phyloP scores from a whole-genome alignment of 2,113 vertebrate genomes.

The Scalopus aquaticus region DNA sequence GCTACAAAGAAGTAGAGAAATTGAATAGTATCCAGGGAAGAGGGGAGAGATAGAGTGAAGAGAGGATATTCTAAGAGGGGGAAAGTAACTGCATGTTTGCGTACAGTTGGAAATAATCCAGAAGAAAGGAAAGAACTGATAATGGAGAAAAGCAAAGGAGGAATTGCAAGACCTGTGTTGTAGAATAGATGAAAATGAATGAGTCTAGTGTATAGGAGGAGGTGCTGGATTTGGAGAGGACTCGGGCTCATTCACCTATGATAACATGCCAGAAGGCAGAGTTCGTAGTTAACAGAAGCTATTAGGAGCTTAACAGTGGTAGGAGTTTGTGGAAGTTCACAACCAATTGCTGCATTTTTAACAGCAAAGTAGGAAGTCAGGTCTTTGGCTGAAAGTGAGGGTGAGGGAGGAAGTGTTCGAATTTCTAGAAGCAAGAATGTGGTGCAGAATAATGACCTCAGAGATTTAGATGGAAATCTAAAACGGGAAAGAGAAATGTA shows the following conservation, averaged over 20 bases:
- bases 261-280: background rate
- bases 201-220: background rate
- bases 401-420: background rate
- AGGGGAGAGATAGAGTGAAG: background rate
- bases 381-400: background rate
- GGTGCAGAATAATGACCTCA: background rate
- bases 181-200: background rate
- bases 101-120: background rate
- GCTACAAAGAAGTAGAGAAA: background rate
- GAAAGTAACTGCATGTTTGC: background rate
- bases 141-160: background rate
- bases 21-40: background rate
- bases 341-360: background rate
- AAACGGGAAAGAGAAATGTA: background rate
- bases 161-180: background rate
- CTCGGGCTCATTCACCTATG: background rate
- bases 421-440: background rate
- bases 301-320: background rate
- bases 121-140: background rate
- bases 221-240: background rate
- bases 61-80: conserved; percentile 4
- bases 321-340: background rate
- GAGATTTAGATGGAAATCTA: background rate
- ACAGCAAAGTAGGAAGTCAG: background rate
- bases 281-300: background rate